These are phyloP conservation scores for Corticium candelabrum DNA, from an alignment of 37 sponge, comb jelly and placozoan genomes.

Conservation along the genomic window DNA sequence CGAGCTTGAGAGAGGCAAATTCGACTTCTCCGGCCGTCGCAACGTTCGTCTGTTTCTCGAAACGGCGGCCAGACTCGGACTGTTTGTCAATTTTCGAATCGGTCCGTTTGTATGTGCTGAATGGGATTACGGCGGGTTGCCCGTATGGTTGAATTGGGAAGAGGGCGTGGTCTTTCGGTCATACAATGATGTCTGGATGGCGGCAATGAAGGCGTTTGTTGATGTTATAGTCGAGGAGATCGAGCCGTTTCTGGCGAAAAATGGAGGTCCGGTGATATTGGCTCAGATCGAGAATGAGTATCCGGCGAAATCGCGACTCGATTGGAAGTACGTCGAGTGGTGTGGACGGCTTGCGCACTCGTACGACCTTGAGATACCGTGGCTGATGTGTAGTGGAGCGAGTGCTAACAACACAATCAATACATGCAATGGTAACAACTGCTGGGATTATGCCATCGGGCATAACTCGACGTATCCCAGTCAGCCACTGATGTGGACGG, in stretches of 20 bases:
- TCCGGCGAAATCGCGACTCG: neutral
- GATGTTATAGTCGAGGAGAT: slow-evolving; percentile 8
- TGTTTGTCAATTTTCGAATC: slow-evolving; percentile 38
- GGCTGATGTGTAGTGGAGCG: slow-evolving; percentile 47
- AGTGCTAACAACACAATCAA: slow-evolving; percentile 45
- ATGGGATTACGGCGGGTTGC: slow-evolving; percentile 41
- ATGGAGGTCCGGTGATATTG: slow-evolving; percentile 46
- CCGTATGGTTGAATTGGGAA: slow-evolving; percentile 30
- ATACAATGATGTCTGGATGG: slow-evolving; percentile 25
- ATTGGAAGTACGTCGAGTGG: slow-evolving; percentile 31
- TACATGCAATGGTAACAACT: slow-evolving; percentile 40
- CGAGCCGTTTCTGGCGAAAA: slow-evolving; percentile 14
- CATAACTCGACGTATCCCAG: slow-evolving; percentile 25
- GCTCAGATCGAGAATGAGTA: slow-evolving; percentile 54
- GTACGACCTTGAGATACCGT: slow-evolving; percentile 31
- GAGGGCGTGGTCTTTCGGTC: slow-evolving; percentile 21
- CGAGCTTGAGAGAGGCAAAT: slow-evolving; percentile 26
- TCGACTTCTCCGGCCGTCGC: slow-evolving; percentile 16
- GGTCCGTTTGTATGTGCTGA: slow-evolving; percentile 33
- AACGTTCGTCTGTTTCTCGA: slow-evolving; percentile 26
- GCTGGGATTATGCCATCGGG: slow-evolving; percentile 17
- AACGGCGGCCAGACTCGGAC: slow-evolving; percentile 15
- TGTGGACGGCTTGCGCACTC: slow-evolving; percentile 24
- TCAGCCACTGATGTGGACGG: slow-evolving; percentile 51
- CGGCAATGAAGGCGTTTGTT: slow-evolving; percentile 32